A percentile compares a stretch with the other conserved stretches of the same genome.
These are phyloP conservation scores for Aphelinus certus DNA, from an alignment of 1,140 invertebrate species.

Conservation along the genomic window DNA sequence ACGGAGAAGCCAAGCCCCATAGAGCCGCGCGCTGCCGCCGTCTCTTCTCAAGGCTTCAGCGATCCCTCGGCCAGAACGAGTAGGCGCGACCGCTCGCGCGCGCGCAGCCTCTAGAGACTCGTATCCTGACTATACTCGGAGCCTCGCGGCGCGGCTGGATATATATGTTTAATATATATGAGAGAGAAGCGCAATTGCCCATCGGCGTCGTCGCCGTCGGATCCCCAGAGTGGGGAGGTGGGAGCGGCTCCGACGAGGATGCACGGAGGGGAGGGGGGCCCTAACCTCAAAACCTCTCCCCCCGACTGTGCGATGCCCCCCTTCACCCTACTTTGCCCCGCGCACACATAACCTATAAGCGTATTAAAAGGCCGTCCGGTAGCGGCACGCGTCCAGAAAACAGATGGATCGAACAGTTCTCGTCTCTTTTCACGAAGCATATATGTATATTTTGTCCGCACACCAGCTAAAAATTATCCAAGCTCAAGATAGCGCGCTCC, in stretches of 20 bases:
- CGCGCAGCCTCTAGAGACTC: conserved; percentile 23
- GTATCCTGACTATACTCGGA: background rate
- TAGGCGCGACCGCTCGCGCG: conserved; percentile 7
- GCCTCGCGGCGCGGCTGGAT: no score
- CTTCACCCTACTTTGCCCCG: conserved; percentile 5
- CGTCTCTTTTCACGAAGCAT: conserved; percentile 15
- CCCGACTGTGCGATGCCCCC: background rate
- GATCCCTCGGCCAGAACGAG: conserved; percentile 28
- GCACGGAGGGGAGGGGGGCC: conserved; percentile 23
- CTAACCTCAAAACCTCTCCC: conserved; percentile 29
- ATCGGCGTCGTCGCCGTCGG: conserved; percentile 26
- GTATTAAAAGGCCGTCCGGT: background rate
- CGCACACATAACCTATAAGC: conserved; percentile 31
- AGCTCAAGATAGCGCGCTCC: no score
- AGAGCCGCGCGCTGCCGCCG: background rate
- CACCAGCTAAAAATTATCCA: background rate
- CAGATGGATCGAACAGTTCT: background rate
- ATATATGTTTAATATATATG: no score
- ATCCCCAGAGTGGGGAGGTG: conserved; percentile 9
- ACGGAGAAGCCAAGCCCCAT: background rate
- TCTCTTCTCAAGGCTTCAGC: conserved; percentile 29
- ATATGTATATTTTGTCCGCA: conserved; percentile 3
- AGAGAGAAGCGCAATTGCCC: conserved; percentile 19
- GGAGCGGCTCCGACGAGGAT: conserved; percentile 34
- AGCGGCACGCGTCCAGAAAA: background rate